These are phyloP conservation scores for Artemia sinica DNA, from an alignment of 2,888 invertebrate genomes.

Conservation along the genomic window DNA sequence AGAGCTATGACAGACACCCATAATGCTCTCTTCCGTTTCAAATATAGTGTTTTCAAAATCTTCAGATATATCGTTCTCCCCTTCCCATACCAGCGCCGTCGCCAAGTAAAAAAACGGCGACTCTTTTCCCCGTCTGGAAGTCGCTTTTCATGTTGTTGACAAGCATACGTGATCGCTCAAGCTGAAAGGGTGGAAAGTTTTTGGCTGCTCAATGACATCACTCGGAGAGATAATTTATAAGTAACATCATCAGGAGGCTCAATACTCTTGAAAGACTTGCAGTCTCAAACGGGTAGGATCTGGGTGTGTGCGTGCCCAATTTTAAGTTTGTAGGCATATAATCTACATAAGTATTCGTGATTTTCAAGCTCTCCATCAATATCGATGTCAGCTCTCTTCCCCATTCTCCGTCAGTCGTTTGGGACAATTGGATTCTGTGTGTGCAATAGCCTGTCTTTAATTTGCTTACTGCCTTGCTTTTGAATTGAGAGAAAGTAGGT, in stretches of 20 bases:
- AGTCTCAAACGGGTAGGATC: conserved; percentile 97
- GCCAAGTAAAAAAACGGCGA: conserved; percentile 83
- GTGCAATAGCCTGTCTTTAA: too few relatives aligned
- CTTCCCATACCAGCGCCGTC: conserved; percentile 19
- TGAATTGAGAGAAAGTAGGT: too few relatives aligned
- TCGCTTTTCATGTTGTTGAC: conserved; percentile 64
- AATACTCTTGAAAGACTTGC: conserved; percentile 88
- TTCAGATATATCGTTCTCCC: conserved; percentile 18
- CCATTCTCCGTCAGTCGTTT: too few relatives aligned
- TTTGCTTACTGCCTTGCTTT: too few relatives aligned
- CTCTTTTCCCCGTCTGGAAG: conserved; percentile 36
- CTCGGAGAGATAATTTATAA: conserved; percentile 56
- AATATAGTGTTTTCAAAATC: conserved; percentile 82
- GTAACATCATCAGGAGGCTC: conserved; percentile 84
- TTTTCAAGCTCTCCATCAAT: conserved; percentile 82
- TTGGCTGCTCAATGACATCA: conserved; percentile 62
- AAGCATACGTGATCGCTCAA: conserved; percentile 95
- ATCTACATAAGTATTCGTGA: conserved; percentile 93
- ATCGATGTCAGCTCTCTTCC: too few relatives aligned
- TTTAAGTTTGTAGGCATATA: conserved; percentile 93
- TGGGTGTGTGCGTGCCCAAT: conserved; percentile 87
- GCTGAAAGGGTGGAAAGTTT: conserved; percentile 69
- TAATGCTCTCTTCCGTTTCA: conserved; percentile 81
- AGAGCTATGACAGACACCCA: conserved; percentile 98
- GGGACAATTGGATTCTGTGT: too few relatives aligned